Evolutionary conservation across 2,113 vertebrate genomes (phyloP).

Genomic region (Oophaga pumilio): DNA sequence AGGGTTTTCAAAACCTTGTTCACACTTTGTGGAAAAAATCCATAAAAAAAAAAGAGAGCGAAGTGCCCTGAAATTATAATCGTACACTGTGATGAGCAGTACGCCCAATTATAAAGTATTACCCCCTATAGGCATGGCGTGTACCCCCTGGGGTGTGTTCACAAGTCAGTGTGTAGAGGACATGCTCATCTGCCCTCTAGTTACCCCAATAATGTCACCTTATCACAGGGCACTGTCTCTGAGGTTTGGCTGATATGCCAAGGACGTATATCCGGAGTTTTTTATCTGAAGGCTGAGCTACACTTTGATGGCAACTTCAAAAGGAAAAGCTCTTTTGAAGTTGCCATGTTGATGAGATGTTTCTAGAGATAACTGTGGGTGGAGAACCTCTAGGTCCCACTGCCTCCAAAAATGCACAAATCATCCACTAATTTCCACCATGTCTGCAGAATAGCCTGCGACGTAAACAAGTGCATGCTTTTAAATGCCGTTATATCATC

Average conservation of each 20-base stretch:
- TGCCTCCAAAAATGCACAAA: no score
- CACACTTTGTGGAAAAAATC: no score
- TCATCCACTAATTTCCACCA: no score
- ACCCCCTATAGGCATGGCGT: neutral
- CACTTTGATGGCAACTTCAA: neutral
- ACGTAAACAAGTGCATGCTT: neutral
- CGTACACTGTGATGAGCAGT: neutral
- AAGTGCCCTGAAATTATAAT: neutral
- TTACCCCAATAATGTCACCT: neutral
- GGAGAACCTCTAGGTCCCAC: neutral
- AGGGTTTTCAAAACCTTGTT: no score
- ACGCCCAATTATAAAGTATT: no score
- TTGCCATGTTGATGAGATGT: neutral
- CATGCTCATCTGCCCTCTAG: neutral
- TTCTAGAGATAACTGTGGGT: neutral
- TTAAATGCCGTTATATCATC: neutral
- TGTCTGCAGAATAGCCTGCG: no score
- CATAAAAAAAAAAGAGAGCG: no score
- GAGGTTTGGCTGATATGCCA: neutral
- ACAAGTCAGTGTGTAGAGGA: neutral
- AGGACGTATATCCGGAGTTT: neutral
- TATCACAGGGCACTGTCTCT: neutral
- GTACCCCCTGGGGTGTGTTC: neutral
- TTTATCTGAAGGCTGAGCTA: neutral
- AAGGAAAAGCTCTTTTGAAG: neutral